Evolutionary conservation across 2,797 vertebrate genomes (phyloP).

Genomic region (Centroberyx gerrardi): DNA sequence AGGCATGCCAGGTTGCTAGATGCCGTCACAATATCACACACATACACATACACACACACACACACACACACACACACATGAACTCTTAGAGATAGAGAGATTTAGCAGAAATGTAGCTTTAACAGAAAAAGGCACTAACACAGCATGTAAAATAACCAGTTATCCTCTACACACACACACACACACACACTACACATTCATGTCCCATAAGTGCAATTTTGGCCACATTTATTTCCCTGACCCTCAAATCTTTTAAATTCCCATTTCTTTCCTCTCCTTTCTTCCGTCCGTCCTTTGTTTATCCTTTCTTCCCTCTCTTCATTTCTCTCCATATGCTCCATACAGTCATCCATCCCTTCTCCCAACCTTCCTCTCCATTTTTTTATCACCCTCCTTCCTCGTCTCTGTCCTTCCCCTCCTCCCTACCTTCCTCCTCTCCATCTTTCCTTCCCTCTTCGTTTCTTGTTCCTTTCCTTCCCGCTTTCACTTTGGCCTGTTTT

Average conservation of each 20-base stretch:
- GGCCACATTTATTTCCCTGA: too few relatives aligned
- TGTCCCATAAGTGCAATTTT: too few relatives aligned
- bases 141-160: slow-evolving; percentile 16
- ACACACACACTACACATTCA: neutral
- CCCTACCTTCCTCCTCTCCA: neutral
- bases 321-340: neutral
- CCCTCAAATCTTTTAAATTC: too few relatives aligned
- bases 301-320: neutral
- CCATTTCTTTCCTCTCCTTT: neutral
- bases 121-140: slow-evolving; percentile 15
- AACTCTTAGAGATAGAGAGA: slow-evolving; percentile 10
- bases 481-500: too few relatives aligned
- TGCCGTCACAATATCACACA: slow-evolving; percentile 69
- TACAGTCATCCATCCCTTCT: too few relatives aligned
- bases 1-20: slow-evolving; percentile 76
- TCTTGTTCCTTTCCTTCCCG: too few relatives aligned
- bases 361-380: too few relatives aligned
- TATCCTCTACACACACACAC: neutral
- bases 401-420: too few relatives aligned
- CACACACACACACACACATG: slow-evolving; percentile 20
- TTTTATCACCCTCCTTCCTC: too few relatives aligned
- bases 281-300: too few relatives aligned
- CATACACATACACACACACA: slow-evolving; percentile 35
- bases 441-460: neutral
- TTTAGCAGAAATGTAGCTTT: slow-evolving; percentile 26